A percentile compares a stretch with the other conserved stretches of the same genome.
These are phyloP conservation scores for Thripadectes ignobilis DNA, from an alignment of 2,797 vertebrate species.

Conservation along the genomic window DNA sequence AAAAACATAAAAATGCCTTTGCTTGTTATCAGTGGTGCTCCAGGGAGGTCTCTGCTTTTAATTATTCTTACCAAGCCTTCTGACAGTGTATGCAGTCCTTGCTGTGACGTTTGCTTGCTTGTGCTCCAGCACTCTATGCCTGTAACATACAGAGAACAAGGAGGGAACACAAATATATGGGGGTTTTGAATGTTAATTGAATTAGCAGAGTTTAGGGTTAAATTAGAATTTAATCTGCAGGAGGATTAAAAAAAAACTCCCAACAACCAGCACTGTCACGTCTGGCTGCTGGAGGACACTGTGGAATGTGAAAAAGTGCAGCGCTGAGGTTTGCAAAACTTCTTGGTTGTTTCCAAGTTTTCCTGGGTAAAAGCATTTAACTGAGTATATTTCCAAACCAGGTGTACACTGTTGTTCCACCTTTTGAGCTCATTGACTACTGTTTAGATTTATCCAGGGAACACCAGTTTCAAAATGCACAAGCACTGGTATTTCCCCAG, in stretches of 20 bases:
- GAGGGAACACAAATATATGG: background rate
- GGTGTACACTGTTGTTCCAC: background rate
- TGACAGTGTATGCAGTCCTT: background rate
- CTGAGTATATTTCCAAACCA: background rate
- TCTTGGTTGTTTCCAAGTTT: background rate
- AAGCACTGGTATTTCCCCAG: background rate
- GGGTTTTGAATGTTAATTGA: background rate
- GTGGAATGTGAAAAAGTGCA: background rate
- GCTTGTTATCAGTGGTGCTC: constrained; percentile 16
- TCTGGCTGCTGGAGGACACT: background rate
- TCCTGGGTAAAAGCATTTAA: background rate
- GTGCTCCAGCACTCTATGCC: background rate
- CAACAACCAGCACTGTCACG: background rate
- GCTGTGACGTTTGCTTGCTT: constrained; percentile 7
- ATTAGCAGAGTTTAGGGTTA: background rate
- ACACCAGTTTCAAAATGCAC: background rate
- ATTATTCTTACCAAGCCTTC: constrained; percentile 21
- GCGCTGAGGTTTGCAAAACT: background rate
- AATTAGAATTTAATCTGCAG: background rate
- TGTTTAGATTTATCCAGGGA: background rate
- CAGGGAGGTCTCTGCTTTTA: constrained; percentile 43
- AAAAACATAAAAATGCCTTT: constrained; percentile 45
- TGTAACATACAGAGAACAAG: background rate
- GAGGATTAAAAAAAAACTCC: background rate
- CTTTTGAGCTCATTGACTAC: background rate